A percentile compares a stretch with the other conserved stretches of the same genome.
Evolutionary conservation across 2,113 vertebrate genomes (phyloP).

Genomic region (Macheiramphus alcinus): DNA sequence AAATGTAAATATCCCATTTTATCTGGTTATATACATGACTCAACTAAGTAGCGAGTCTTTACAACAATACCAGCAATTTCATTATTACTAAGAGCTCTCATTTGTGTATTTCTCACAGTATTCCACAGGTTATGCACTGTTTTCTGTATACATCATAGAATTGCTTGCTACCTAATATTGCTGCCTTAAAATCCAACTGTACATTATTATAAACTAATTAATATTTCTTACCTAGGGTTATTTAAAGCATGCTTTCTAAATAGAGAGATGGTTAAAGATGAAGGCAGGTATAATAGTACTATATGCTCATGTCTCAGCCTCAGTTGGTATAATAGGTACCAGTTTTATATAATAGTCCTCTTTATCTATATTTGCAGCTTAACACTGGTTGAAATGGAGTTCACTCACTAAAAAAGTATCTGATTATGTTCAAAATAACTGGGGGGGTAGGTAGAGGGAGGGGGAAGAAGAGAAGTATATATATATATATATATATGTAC

Average conservation of each 20-base stretch:
- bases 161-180: neutral
- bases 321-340: neutral
- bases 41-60: neutral
- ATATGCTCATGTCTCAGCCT: neutral
- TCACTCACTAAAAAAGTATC: neutral
- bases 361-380: neutral
- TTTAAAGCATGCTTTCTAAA: neutral
- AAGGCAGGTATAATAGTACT: neutral
- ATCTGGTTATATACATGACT: neutral
- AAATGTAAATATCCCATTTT: neutral
- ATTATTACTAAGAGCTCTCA: neutral
- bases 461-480: too few relatives aligned
- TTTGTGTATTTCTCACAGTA: neutral
- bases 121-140: neutral
- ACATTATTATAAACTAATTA: neutral
- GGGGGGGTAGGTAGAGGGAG: too few relatives aligned
- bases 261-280: neutral
- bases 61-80: neutral
- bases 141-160: neutral
- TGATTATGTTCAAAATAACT: neutral
- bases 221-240: neutral
- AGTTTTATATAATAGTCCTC: neutral
- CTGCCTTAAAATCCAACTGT: neutral
- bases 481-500: too few relatives aligned
- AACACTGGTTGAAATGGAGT: neutral